phyloP scores from a whole-genome alignment of 2,797 vertebrate species.

The Gila robusta region DNA sequence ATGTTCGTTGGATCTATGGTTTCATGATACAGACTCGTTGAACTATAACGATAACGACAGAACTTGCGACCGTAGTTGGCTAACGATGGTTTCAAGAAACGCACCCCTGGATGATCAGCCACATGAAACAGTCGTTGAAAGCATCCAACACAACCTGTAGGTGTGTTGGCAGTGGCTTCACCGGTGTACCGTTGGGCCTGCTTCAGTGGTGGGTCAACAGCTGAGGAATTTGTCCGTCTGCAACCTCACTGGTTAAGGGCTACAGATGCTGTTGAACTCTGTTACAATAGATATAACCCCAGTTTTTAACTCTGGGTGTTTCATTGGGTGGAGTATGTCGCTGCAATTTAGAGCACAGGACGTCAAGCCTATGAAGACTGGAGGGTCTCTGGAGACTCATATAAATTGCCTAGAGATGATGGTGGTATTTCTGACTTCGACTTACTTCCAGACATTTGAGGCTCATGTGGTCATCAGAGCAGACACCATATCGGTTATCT shows the following conservation, averaged over 20 bases:
- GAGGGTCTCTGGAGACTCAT: not conserved
- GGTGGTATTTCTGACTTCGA: not conserved
- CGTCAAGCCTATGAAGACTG: not conserved
- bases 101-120: too few relatives aligned
- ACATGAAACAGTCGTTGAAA: too few relatives aligned
- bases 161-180: not conserved
- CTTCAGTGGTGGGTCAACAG: not conserved
- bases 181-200: not conserved
- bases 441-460: not conserved
- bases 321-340: too few relatives aligned
- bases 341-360: too few relatives aligned
- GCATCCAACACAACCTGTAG: not conserved
- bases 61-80: too few relatives aligned
- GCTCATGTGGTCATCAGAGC: too few relatives aligned
- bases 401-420: not conserved
- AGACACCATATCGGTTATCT: not conserved
- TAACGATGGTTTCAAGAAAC: too few relatives aligned
- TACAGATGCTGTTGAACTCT: not conserved
- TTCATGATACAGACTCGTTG: too few relatives aligned
- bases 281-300: too few relatives aligned
- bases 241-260: not conserved
- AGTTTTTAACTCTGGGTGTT: not conserved
- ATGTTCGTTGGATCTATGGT: too few relatives aligned
- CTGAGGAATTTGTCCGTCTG: not conserved
- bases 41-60: too few relatives aligned